Evolutionary conservation across 2,113 vertebrate species (phyloP).

Genomic region (Gasterosteus aculeatus): DNA sequence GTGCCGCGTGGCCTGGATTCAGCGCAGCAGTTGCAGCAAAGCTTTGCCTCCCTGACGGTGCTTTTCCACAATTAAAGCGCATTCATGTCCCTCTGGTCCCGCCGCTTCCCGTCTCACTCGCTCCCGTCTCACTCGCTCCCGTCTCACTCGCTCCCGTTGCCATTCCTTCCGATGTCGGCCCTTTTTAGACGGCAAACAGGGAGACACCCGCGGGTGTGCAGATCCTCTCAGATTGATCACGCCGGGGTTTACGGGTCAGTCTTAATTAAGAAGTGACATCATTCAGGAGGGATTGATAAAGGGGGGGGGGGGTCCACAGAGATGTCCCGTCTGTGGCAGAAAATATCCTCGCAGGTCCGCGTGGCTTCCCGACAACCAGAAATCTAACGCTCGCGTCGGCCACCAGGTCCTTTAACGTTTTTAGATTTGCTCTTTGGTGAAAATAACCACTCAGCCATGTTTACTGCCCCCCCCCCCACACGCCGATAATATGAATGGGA

Average conservation of each 20-base stretch:
- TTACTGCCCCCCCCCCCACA: too few relatives aligned
- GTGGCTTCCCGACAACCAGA: constrained; percentile 23
- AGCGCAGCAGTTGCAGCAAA: constrained; percentile 68
- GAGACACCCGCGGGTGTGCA: constrained; percentile 38
- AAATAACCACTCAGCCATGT: too few relatives aligned
- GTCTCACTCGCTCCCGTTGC: constrained; percentile 36
- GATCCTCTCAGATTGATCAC: constrained; percentile 57
- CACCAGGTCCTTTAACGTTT: too few relatives aligned
- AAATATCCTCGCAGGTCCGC: constrained; percentile 28
- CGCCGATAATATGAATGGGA: too few relatives aligned
- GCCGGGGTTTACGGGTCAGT: constrained; percentile 49
- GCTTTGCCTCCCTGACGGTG: constrained; percentile 61
- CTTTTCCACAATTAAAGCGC: constrained; percentile 73
- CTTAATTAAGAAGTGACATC: constrained; percentile 74
- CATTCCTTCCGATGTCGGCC: constrained; percentile 22
- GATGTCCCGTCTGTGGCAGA: constrained; percentile 29
- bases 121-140: constrained; percentile 13
- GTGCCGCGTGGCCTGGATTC: constrained; percentile 71
- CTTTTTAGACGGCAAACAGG: constrained; percentile 36
- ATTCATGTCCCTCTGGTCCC: constrained; percentile 62
- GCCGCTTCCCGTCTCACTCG: constrained; percentile 38
- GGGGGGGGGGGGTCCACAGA: constrained; percentile 22
- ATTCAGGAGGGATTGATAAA: constrained; percentile 60
- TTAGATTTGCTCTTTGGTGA: neutral
- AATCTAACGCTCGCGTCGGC: constrained; percentile 26